Conservation (phyloP, 1,140 invertebrate genomes). For the Coelopa frigida region DNA sequence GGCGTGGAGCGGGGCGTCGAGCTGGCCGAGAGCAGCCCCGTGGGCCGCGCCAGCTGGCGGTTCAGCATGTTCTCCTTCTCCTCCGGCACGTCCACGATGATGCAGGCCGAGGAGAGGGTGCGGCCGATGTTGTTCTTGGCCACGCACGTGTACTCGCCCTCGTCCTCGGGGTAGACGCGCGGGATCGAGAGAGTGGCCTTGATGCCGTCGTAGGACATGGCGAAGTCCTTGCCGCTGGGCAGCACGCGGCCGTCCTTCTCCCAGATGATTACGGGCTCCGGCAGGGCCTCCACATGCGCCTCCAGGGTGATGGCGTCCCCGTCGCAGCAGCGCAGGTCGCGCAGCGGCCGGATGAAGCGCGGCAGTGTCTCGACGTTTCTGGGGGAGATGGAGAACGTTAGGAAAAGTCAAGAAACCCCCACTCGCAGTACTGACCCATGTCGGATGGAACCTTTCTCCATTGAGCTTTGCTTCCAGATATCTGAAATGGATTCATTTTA, state of each 20-base stretch:
- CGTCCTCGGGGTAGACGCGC: conserved; percentile 76
- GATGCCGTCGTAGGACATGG: conserved; percentile 58
- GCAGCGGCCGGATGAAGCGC: conserved; percentile 58
- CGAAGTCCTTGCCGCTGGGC: conserved; percentile 54
- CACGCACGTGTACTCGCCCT: conserved; percentile 81
- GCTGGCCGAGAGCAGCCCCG: conserved; percentile 55
- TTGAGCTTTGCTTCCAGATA: conserved; percentile 35
- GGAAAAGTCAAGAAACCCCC: neutral
- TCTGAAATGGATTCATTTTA: conserved; percentile 18
- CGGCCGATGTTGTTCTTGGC: conserved; percentile 74
- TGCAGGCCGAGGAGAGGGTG: conserved; percentile 67
- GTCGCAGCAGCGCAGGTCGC: conserved; percentile 71
- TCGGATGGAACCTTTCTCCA: conserved; percentile 42
- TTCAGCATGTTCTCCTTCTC: conserved; percentile 69
- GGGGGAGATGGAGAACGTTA: conserved; percentile 13
- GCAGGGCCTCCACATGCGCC: conserved; percentile 61
- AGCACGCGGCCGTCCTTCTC: conserved; percentile 68
- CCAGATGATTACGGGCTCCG: conserved; percentile 66
- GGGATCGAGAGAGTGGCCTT: conserved; percentile 63
- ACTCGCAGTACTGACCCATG: conserved; percentile 37
- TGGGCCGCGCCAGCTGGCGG: conserved; percentile 57
- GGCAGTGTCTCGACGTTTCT: conserved; percentile 71
- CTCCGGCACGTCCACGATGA: conserved; percentile 75
- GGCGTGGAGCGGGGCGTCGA: conserved; percentile 69
- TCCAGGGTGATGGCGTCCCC: conserved; percentile 72